Conservation (phyloP, 1,140 invertebrate species). For the Alviniconcha marisindica region DNA sequence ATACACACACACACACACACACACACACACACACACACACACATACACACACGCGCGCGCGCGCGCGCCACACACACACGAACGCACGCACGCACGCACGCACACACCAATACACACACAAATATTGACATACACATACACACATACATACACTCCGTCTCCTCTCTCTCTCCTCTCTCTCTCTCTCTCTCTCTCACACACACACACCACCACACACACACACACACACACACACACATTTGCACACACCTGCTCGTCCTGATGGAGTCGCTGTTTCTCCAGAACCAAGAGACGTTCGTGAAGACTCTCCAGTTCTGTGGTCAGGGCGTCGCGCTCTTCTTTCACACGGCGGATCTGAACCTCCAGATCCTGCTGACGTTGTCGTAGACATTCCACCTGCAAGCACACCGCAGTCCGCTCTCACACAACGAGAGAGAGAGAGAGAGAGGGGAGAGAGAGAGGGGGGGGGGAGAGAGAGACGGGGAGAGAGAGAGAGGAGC, state of each 20-base stretch:
- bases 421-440: no score
- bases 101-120: background rate
- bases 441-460: no score
- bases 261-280: background rate
- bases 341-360: slow-evolving; percentile 20
- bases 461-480: no score
- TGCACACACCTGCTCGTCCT: slow-evolving; percentile 18
- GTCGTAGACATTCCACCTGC: background rate
- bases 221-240: background rate
- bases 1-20: background rate
- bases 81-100: background rate
- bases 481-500: no score
- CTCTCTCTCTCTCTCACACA: background rate
- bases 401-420: no score
- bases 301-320: background rate
- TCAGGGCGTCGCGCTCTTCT: slow-evolving; percentile 23
- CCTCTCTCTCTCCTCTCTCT: background rate
- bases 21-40: background rate
- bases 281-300: slow-evolving; percentile 13
- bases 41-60: background rate
- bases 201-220: background rate
- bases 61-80: background rate
- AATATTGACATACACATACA: slow-evolving; percentile 6
- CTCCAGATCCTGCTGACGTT: slow-evolving; percentile 26
- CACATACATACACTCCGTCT: background rate